A percentile compares a stretch with the other conserved stretches of the same genome.
phyloP scores from a whole-genome alignment of 2,888 invertebrate species.

The Erebia aethiops region DNA sequence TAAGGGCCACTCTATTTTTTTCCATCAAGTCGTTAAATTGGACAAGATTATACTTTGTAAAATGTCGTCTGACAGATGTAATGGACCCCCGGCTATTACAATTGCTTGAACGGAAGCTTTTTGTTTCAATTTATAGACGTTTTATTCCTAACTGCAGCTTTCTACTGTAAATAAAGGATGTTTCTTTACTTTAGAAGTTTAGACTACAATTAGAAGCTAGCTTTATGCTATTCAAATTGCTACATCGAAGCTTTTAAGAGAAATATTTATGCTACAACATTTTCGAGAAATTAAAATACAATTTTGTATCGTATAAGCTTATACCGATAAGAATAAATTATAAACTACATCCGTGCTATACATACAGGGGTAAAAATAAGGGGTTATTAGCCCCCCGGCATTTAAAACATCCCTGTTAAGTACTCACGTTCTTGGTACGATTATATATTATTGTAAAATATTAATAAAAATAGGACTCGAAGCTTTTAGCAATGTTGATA shows the following conservation, averaged over 20 bases:
- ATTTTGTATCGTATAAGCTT: background rate
- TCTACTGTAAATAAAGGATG: slow-evolving; percentile 13
- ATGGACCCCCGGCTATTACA: slow-evolving; percentile 21
- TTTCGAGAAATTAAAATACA: background rate
- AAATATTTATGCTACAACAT: background rate
- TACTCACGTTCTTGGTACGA: too few species aligned
- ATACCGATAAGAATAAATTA: background rate
- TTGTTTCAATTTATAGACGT: slow-evolving; percentile 20
- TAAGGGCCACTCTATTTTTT: slow-evolving; percentile 21
- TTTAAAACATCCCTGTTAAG: too few species aligned
- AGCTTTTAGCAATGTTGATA: too few species aligned
- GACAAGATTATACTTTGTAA: slow-evolving; percentile 33
- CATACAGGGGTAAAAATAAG: background rate
- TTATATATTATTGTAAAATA: too few species aligned
- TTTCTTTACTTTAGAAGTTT: slow-evolving; percentile 12
- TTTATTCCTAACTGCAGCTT: slow-evolving; percentile 4
- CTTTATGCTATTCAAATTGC: slow-evolving; percentile 4
- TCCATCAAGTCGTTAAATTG: slow-evolving; percentile 22
- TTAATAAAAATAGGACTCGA: too few species aligned
- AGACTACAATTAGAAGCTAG: slow-evolving; percentile 3
- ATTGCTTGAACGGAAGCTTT: slow-evolving; percentile 10
- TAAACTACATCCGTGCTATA: background rate
- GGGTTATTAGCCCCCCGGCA: background rate
- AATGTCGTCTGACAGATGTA: slow-evolving; percentile 39
- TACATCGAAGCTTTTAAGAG: background rate